Conservation (phyloP, 1,140 invertebrate species). For the Drosophila kepulauana region DNA sequence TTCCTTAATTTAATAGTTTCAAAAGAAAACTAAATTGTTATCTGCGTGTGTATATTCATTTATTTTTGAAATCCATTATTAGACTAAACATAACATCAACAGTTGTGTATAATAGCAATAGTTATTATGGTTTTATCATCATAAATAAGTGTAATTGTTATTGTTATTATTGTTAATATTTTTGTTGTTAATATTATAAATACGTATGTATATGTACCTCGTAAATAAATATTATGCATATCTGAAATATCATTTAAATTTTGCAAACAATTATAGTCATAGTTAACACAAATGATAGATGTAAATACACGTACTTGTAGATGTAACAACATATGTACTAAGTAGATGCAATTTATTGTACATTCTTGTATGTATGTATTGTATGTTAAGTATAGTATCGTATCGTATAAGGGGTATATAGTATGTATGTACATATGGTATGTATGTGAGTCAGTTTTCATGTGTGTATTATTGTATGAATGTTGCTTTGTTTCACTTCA, state of each 20-base stretch:
- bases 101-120: conserved; percentile 77
- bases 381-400: background rate
- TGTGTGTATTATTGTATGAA: conserved; percentile 1
- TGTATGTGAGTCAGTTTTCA: background rate
- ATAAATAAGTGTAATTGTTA: conserved; percentile 40
- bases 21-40: background rate
- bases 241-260: conserved; percentile 62
- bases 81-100: conserved; percentile 82
- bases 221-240: conserved; percentile 67
- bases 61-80: conserved; percentile 75
- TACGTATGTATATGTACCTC: conserved; percentile 30
- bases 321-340: conserved; percentile 10
- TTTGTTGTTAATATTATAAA: conserved; percentile 41
- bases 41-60: conserved; percentile 74
- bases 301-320: conserved; percentile 32
- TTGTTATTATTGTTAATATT: conserved; percentile 25
- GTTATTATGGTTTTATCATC: conserved; percentile 52
- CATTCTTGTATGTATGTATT: conserved; percentile 30
- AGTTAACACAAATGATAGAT: conserved; percentile 76
- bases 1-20: background rate
- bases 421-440: conserved; percentile 14
- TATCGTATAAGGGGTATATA: background rate
- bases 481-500: conserved; percentile 7
- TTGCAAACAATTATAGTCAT: conserved; percentile 79
- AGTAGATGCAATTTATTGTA: conserved; percentile 41